Conservation (phyloP, 2,888 invertebrate genomes). For the Platycnemis pennipes region DNA sequence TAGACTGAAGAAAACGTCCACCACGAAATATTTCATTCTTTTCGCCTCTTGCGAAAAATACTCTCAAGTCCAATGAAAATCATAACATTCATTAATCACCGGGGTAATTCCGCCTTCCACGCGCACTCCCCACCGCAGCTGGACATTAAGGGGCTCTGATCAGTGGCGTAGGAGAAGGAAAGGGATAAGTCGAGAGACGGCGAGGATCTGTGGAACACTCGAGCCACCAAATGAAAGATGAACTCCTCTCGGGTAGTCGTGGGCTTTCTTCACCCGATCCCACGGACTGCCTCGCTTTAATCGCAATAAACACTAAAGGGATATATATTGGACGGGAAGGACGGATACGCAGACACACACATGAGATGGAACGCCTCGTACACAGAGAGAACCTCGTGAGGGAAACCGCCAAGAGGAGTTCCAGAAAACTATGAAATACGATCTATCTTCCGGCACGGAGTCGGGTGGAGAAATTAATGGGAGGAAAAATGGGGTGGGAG, state of each 20-base stretch:
- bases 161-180: not conserved
- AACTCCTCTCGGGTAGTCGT: not conserved
- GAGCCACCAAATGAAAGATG: not conserved
- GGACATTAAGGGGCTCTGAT: not conserved
- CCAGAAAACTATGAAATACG: not conserved
- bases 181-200: not conserved
- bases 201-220: not conserved
- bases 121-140: not conserved
- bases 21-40: too few species aligned
- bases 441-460: not conserved
- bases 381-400: not conserved
- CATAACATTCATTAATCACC: not conserved
- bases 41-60: too few species aligned
- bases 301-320: not conserved
- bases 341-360: not conserved
- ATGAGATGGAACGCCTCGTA: not conserved
- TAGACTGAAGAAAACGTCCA: too few species aligned
- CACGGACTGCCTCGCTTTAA: not conserved
- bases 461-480: slow-evolving; percentile 1
- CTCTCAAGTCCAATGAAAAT: not conserved
- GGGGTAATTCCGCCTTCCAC: not conserved
- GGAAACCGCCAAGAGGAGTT: not conserved
- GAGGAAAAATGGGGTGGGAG: not conserved
- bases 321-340: not conserved
- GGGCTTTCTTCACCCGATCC: not conserved